These are phyloP conservation scores for Carassius carassius DNA, from an alignment of 2,113 vertebrate genomes.

Conservation along the genomic window DNA sequence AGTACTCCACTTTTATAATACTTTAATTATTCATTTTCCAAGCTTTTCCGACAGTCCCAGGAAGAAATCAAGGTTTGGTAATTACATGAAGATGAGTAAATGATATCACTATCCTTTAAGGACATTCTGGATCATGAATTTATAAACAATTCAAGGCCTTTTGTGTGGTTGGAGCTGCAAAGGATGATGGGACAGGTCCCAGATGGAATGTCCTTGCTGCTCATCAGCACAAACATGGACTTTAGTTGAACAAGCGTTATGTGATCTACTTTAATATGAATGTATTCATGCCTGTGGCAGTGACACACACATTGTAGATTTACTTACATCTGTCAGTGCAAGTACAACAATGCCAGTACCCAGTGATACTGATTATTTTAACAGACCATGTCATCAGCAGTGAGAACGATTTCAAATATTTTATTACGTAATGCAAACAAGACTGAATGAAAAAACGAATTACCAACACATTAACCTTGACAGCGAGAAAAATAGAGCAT, in stretches of 20 bases:
- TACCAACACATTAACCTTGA: neutral
- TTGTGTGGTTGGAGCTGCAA: conserved; percentile 23
- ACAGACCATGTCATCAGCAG: neutral
- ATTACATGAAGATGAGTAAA: neutral
- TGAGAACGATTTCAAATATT: neutral
- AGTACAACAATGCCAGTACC: neutral
- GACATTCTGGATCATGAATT: conserved; percentile 29
- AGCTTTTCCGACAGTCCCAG: neutral
- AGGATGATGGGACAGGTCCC: conserved; percentile 17
- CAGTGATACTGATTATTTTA: conserved; percentile 15
- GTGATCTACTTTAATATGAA: conserved; percentile 25
- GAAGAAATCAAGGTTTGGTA: neutral
- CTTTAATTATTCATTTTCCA: neutral
- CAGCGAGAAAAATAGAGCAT: neutral
- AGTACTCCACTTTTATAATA: too few relatives aligned
- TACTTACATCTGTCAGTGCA: conserved; percentile 25
- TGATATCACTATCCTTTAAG: neutral
- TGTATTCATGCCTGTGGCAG: neutral
- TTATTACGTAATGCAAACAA: neutral
- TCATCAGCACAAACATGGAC: conserved; percentile 42
- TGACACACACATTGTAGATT: conserved; percentile 4
- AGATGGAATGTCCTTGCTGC: conserved; percentile 37
- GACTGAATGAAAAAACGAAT: conserved; percentile 3
- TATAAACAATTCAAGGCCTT: conserved; percentile 46
- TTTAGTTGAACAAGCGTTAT: neutral